Base-by-base conservation (phyloP, 2,888 invertebrate genomes). In the Druceiella hillmani region DNA sequence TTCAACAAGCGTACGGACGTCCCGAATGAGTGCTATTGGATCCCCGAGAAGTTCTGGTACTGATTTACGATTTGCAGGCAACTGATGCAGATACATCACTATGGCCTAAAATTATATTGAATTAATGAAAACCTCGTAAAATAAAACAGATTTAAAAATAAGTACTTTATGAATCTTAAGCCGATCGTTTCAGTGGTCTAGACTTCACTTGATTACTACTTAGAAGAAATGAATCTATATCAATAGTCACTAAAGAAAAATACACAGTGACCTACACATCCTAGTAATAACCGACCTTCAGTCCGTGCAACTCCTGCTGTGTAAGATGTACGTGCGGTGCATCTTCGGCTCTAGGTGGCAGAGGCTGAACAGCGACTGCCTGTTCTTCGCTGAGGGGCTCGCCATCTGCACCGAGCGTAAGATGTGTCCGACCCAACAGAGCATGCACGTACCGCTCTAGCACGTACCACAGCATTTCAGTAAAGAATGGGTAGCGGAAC, bases 381-480 rank as follows among this genome's bases (percentile, higher is more conserved):
- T n/a, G n/a, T n/a, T n/a, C n/a, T n/a, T n/a, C n/a, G n/a, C n/a
- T 43, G 20, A 46, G 28, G 28, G 40, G 43, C 30, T 55, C 53
- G 30, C 55, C 52, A 31, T 61, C 61, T 2, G 52, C 47, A 38
- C 59, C 62, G 3, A 57, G 57, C 4, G 79, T 74, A 33, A 93
- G 70, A 61, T 92, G 91, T 27, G 84, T 83, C 42, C 84, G 78
- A 0, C 93, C 93, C 38, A 93, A 69, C 34, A 97, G 65, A 38
- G 89, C 87, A 50, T 82, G 81, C 20, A 95, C 90, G 63, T 97
- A 97, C 26, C 91, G 79, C 53, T 93, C 94, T 49, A 97, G 66
- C 25, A 95, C 93, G 66, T 97, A 98, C 95, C 98, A 98, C 41
- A 94, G 70, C 86, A 98, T 94, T 69, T 98, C 97, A 9, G 91